Base-by-base conservation (phyloP, 2,113 vertebrate species). In the Laticauda colubrina region DNA sequence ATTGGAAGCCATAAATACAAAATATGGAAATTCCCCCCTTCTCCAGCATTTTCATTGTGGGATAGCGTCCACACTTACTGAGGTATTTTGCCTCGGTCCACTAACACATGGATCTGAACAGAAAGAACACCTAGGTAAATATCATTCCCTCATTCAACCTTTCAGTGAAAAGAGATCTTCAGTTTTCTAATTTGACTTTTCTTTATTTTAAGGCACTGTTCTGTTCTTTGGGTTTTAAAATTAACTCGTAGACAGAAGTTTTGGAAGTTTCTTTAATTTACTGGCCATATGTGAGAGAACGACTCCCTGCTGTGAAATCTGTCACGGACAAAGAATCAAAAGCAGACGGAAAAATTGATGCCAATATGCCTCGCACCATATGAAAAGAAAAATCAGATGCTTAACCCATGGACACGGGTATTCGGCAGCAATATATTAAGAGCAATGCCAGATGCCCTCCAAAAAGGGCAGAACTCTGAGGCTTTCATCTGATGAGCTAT, bases 231-330 rank as follows among this genome's bases (percentile, higher is more conserved):
- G 90, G 91, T 96, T 97, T 96, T 97, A 96, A 97, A 97, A 97
- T 97, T 96, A 97, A 97, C 96, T 97, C 94, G 92, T 91, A 93
- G 97, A 96, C 97, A 97, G 97, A 97, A 97, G 96, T 97, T 96
- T 96, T 95, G 94, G 94, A 97, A 97, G 96, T 97, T 97, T 96
- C 94, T 96, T 94, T 96, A 95, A 96, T 97, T 97, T 96, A 96
- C 95, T 96, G 96, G 95, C 97, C 96, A 97, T 97, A 97, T 97
- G 97, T 96, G 96, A 97, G 94, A 94, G 93, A 96, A 96, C 93
- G 92, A 95, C 92, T 97, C 96, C 97, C 96, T 96, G 96, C 97
- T 97, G 97, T 96, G 97, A 97, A 97, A 97, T 96, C 97, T 97
- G 97, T 97, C 96, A 97, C 0, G 95, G 96, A 97, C 97, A 95